These are phyloP conservation scores for Microctonus brassicae DNA, from an alignment of 2,888 invertebrate genomes.

Conservation along the genomic window DNA sequence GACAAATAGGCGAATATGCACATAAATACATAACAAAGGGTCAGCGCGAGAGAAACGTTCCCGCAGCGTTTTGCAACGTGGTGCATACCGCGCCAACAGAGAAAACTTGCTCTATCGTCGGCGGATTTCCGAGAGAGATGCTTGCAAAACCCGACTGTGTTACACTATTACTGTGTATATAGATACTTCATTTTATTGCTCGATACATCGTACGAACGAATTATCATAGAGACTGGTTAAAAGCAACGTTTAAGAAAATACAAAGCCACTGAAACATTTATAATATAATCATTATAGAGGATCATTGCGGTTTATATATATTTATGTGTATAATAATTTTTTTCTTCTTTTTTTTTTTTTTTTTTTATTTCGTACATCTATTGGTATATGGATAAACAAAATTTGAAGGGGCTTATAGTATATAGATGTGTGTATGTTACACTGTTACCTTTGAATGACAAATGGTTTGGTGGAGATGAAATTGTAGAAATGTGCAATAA, in stretches of 20 bases:
- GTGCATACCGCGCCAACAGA: conserved; percentile 8
- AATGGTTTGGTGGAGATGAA: not conserved
- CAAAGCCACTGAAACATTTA: conserved; percentile 23
- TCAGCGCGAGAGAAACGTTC: conserved; percentile 41
- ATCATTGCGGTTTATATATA: conserved; percentile 33
- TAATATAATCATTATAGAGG: conserved; percentile 27
- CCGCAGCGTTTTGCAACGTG: conserved; percentile 21
- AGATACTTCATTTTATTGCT: conserved; percentile 41
- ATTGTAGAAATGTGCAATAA: not conserved
- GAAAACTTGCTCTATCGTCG: conserved; percentile 26
- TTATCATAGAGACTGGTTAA: conserved; percentile 50
- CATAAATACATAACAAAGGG: conserved; percentile 61
- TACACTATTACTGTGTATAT: conserved; percentile 4
- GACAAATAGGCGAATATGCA: conserved; percentile 63
- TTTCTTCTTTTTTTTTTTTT: conserved; percentile 1
- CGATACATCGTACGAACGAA: conserved; percentile 32
- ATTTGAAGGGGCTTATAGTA: no score
- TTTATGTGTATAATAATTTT: conserved; percentile 13
- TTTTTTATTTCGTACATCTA: not conserved
- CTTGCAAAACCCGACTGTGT: conserved; percentile 26
- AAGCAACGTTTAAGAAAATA: conserved; percentile 39
- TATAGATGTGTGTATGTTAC: not conserved
- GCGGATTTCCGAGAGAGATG: conserved; percentile 38
- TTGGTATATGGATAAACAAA: no score
- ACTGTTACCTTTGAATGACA: not conserved